phyloP scores from a whole-genome alignment of 2,113 vertebrate genomes.

The Dermatemys mawii region DNA sequence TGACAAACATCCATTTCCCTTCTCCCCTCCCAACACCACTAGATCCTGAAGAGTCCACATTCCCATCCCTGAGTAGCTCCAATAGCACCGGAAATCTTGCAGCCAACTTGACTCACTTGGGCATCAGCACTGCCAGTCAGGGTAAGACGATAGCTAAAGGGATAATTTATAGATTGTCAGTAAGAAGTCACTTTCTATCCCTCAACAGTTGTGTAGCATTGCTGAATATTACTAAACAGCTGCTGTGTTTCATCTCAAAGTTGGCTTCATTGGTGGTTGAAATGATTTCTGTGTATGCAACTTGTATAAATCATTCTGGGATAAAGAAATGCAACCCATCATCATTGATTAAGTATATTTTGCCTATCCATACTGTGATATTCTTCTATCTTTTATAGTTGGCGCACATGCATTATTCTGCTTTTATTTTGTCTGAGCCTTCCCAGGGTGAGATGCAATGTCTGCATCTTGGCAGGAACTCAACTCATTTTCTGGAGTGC shows the following conservation, averaged over 20 bases:
- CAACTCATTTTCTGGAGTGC: not conserved
- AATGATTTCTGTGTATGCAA: not conserved
- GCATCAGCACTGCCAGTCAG: constrained; percentile 86
- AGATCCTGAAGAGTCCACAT: constrained; percentile 92
- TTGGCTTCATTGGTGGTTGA: fast-evolving
- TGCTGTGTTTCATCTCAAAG: not conserved
- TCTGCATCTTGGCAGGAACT: not conserved
- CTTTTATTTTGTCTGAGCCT: not conserved
- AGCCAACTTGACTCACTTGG: constrained; percentile 93
- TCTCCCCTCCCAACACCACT: constrained; percentile 94
- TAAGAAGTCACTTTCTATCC: not conserved
- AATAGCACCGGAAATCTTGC: constrained; percentile 91
- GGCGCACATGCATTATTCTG: not conserved
- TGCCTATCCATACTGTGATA: not conserved
- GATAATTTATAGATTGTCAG: fast-evolving
- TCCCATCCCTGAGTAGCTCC: constrained; percentile 88
- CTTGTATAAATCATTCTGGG: not conserved
- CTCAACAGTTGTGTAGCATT: fast-evolving
- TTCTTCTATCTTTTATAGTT: not conserved
- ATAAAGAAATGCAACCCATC: fast-evolving
- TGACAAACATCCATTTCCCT: constrained; percentile 98
- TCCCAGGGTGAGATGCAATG: not conserved
- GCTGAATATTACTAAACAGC: fast-evolving
- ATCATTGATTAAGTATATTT: not conserved
- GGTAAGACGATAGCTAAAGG: constrained; percentile 70